Evolutionary conservation across 1,140 invertebrate species (phyloP).

Genomic region (Bombyx mandarina): DNA sequence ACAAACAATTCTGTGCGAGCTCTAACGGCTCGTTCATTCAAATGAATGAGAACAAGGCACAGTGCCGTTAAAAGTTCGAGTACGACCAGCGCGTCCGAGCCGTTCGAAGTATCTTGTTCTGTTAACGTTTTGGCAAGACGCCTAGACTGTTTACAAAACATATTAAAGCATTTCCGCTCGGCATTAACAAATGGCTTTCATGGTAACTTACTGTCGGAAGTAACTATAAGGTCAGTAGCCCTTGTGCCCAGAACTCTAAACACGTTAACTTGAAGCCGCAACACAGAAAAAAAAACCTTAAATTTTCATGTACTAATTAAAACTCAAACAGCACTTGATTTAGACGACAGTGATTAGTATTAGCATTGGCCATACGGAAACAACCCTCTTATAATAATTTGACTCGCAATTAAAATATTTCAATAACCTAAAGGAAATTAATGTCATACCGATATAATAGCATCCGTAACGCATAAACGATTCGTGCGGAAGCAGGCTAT

Average conservation of each 20-base stretch:
- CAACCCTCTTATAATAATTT: not conserved
- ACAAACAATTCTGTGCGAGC: too few species aligned
- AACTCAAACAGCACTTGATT: too few species aligned
- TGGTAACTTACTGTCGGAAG: constrained; percentile 13
- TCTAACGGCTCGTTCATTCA: too few species aligned
- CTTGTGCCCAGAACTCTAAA: too few species aligned
- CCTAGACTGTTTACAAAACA: constrained; percentile 16
- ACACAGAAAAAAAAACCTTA: too few species aligned
- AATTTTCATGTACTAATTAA: too few species aligned
- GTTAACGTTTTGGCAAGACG: constrained; percentile 5
- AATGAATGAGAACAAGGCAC: not conserved
- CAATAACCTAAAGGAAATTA: constrained; percentile 3
- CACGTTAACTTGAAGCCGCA: too few species aligned
- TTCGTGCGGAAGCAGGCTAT: constrained; percentile 48
- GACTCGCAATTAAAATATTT: not conserved
- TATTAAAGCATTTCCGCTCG: constrained; percentile 18
- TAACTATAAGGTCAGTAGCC: constrained; percentile 7
- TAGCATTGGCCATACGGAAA: too few species aligned
- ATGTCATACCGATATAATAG: constrained; percentile 4
- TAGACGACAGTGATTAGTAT: too few species aligned
- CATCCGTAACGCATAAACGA: constrained; percentile 26
- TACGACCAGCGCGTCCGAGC: not conserved
- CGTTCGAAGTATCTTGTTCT: constrained; percentile 3
- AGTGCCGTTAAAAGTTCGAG: constrained; percentile 2
- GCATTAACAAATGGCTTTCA: constrained; percentile 24